Evolutionary conservation across 2,888 invertebrate genomes (phyloP).

Genomic region (Drosophila tanythrix): DNA sequence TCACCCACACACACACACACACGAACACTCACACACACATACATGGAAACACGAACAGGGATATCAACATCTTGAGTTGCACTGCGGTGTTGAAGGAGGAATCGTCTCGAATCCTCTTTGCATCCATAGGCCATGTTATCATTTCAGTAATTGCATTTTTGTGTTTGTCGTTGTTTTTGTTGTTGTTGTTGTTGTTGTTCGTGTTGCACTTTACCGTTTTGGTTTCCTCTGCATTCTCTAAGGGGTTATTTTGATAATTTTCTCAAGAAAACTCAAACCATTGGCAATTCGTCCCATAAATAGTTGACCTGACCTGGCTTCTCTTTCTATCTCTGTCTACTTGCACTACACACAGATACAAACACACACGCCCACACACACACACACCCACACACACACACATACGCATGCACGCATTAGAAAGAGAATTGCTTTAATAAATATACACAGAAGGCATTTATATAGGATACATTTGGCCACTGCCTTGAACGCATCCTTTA

Average conservation of each 20-base stretch:
- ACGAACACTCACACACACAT: background rate
- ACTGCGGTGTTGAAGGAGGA: conserved; percentile 32
- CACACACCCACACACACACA: background rate
- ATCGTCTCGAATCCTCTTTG: conserved; percentile 56
- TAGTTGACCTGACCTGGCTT: conserved; percentile 57
- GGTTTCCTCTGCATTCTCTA: conserved; percentile 60
- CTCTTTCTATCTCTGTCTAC: conserved; percentile 21
- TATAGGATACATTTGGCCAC: conserved; percentile 33
- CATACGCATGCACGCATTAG: conserved; percentile 8
- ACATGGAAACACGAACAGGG: background rate
- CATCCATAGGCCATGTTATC: conserved; percentile 76
- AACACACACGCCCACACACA: background rate
- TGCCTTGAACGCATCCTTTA: conserved; percentile 18
- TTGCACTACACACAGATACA: conserved; percentile 20
- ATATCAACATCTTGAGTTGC: conserved; percentile 57
- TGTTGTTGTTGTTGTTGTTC: conserved; percentile 43
- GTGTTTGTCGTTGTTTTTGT: conserved; percentile 72
- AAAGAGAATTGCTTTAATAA: conserved; percentile 56
- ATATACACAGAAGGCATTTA: conserved; percentile 53
- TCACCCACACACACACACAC: conserved; percentile 14
- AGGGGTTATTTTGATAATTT: conserved; percentile 70
- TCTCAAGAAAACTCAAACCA: conserved; percentile 78
- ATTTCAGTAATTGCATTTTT: conserved; percentile 80
- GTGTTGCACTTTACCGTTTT: conserved; percentile 54
- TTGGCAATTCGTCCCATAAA: conserved; percentile 47